These are phyloP conservation scores for Sinocyclocheilus anshuiensis DNA, from an alignment of 2,113 vertebrate genomes.

Conservation along the genomic window DNA sequence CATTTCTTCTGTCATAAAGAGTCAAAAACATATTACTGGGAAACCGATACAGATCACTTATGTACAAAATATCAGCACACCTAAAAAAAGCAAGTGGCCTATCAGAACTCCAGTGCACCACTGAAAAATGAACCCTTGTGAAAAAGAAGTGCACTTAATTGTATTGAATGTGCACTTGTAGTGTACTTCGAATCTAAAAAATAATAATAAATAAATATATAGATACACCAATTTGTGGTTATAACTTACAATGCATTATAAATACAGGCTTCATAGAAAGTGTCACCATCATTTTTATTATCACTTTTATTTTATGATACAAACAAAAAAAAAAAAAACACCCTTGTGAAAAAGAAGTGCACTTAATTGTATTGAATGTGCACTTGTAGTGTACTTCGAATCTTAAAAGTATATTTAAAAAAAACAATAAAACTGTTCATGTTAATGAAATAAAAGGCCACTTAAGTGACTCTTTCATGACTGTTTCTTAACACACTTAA, in stretches of 20 bases:
- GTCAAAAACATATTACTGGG: neutral
- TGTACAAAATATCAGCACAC: neutral
- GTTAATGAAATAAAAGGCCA: neutral
- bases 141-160: neutral
- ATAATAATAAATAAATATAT: no score
- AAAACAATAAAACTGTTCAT: neutral
- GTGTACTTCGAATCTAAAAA: no score
- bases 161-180: neutral
- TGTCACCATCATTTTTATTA: no score
- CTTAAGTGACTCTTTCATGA: no score
- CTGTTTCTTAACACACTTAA: no score
- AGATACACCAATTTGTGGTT: no score
- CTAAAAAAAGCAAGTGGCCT: neutral
- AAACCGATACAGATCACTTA: neutral
- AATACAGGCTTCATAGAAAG: no score
- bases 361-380: neutral
- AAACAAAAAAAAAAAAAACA: no score
- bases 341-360: neutral
- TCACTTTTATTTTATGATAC: no score
- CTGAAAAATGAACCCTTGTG: neutral
- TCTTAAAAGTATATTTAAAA: neutral
- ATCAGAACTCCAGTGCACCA: neutral
- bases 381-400: neutral
- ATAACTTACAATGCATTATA: no score
- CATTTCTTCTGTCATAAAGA: slow-evolving; percentile 82